Evolutionary conservation across 1,140 invertebrate genomes (phyloP).

Genomic region (Micrasema longulum): DNA sequence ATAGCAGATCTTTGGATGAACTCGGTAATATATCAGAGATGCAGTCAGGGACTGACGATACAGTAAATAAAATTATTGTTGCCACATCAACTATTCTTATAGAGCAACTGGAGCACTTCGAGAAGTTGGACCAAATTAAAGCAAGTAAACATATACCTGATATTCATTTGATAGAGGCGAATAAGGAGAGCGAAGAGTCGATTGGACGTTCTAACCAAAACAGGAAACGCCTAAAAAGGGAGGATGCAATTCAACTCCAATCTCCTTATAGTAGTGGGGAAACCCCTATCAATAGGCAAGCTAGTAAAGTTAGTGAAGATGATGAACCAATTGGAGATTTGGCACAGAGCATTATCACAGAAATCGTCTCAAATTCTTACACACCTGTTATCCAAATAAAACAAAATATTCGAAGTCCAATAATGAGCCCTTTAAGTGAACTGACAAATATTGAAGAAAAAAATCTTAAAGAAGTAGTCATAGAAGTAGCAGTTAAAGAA

Average conservation of each 20-base stretch:
- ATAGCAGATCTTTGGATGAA: conserved; percentile 52
- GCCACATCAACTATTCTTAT: conserved; percentile 42
- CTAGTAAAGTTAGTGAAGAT: conserved; percentile 47
- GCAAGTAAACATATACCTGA: conserved; percentile 31
- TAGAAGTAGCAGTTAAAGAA: not conserved
- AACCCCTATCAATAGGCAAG: conserved; percentile 31
- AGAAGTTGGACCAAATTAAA: conserved; percentile 43
- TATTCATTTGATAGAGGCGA: conserved; percentile 40
- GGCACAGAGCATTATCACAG: conserved; percentile 50
- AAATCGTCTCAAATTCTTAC: conserved; percentile 49
- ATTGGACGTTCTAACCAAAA: conserved; percentile 27
- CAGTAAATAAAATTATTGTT: conserved; percentile 47
- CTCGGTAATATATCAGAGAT: too few relatives aligned
- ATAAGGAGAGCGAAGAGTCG: conserved; percentile 44
- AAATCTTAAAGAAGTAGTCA: not conserved
- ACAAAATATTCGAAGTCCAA: conserved; percentile 32
- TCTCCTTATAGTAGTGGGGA: conserved; percentile 52
- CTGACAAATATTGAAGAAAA: conserved; percentile 10
- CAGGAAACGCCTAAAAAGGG: conserved; percentile 48
- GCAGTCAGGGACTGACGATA: conserved; percentile 39
- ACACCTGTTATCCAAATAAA: conserved; percentile 28
- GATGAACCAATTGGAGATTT: conserved; percentile 52
- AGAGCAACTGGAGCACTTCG: conserved; percentile 52
- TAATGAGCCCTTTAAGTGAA: not conserved
- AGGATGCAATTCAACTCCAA: conserved; percentile 51